Conservation (phyloP, 2,888 invertebrate genomes). For the Formica aserva region DNA sequence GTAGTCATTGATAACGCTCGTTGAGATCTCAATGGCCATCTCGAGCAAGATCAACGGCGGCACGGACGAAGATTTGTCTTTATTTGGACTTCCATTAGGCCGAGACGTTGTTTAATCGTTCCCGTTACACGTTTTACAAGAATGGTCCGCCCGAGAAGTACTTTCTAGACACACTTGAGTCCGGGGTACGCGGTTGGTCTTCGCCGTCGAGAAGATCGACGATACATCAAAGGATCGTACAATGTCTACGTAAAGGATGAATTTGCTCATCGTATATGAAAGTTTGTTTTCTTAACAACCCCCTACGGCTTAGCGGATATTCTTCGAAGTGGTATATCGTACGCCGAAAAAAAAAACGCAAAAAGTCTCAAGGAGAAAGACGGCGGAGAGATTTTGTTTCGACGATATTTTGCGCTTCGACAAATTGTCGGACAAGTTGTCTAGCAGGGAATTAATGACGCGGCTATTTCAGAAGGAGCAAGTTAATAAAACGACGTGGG, state of each 20-base stretch:
- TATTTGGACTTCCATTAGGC: slow-evolving; percentile 72
- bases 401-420: slow-evolving; percentile 35
- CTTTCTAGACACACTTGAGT: slow-evolving; percentile 65
- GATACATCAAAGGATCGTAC: slow-evolving; percentile 66
- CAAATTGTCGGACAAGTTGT: slow-evolving; percentile 33
- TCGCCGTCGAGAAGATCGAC: slow-evolving; percentile 54
- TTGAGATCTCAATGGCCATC: slow-evolving; percentile 39
- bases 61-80: slow-evolving; percentile 58
- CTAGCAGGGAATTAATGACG: slow-evolving; percentile 29
- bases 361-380: slow-evolving; percentile 27
- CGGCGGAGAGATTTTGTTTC: slow-evolving; percentile 14
- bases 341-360: not conserved
- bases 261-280: slow-evolving; percentile 47
- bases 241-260: slow-evolving; percentile 34
- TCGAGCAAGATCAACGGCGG: slow-evolving; percentile 28
- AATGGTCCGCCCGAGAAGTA: slow-evolving; percentile 57
- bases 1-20: slow-evolving; percentile 46
- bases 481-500: not conserved
- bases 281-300: slow-evolving; percentile 50
- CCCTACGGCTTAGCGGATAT: slow-evolving; percentile 5
- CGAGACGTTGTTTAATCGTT: slow-evolving; percentile 55
- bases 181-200: slow-evolving; percentile 39
- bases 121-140: slow-evolving; percentile 70
- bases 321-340: not conserved
- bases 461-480: slow-evolving; percentile 11